phyloP scores from a whole-genome alignment of 2,797 vertebrate genomes.

The Yasuhikotakia modesta region DNA sequence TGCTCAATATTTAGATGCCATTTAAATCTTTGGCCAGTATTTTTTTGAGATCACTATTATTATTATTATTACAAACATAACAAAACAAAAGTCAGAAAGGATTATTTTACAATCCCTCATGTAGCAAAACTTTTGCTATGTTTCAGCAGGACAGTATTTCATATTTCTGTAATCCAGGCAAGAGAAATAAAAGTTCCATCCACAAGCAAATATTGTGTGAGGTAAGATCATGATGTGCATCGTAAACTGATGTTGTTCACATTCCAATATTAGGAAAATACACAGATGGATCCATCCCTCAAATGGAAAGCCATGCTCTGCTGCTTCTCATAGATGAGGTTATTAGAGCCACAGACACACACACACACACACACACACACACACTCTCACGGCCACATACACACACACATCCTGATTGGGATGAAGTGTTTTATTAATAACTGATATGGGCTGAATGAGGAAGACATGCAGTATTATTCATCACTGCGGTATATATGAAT shows the following conservation, averaged over 20 bases:
- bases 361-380: constrained; percentile 40
- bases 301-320: constrained; percentile 65
- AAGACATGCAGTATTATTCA: constrained; percentile 9
- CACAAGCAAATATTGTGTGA: constrained; percentile 40
- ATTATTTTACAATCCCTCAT: not conserved
- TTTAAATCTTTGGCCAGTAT: no score
- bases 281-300: constrained; percentile 53
- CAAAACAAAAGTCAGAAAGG: not conserved
- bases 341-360: constrained; percentile 68
- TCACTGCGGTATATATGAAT: not conserved
- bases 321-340: constrained; percentile 65
- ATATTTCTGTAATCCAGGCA: constrained; percentile 10
- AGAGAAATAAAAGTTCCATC: not conserved
- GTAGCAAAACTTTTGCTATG: not conserved
- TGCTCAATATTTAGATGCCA: no score
- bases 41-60: no score
- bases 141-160: constrained; percentile 3
- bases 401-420: constrained; percentile 38
- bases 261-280: constrained; percentile 54
- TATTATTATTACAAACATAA: no score
- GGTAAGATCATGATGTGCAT: constrained; percentile 52
- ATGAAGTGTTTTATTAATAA: constrained; percentile 49
- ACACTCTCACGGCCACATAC: not conserved
- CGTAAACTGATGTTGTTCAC: constrained; percentile 49
- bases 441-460: constrained; percentile 13